These are phyloP conservation scores for Ovis aries DNA, from an alignment of 2,113 vertebrate genomes.

Conservation along the genomic window ARS-UI_Ramb_v3.0 NC_056061.1:78974001-78974500, in stretches of 20 bases:
- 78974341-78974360: not conserved
- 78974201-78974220: slow-evolving; percentile 1
- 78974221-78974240: not conserved
- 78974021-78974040: not conserved
- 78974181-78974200: not conserved
- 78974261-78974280: not conserved
- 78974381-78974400: not conserved
- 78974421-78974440: not conserved
- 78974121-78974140: not conserved
- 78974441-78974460: not conserved
- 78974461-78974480: not conserved
- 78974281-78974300: not conserved
- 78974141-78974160: not conserved
- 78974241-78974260: not conserved
- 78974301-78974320: not conserved
- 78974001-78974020: not conserved
- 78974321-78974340: not conserved
- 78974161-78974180: slow-evolving; percentile 1
- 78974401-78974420: not conserved
- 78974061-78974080: not conserved
- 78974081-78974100: not conserved
- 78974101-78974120: not conserved
- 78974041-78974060: not conserved
- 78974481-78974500: slow-evolving; percentile 22
- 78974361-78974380: not conserved